Conservation (phyloP, 2,113 vertebrate species). For the Ammospiza nelsoni region DNA sequence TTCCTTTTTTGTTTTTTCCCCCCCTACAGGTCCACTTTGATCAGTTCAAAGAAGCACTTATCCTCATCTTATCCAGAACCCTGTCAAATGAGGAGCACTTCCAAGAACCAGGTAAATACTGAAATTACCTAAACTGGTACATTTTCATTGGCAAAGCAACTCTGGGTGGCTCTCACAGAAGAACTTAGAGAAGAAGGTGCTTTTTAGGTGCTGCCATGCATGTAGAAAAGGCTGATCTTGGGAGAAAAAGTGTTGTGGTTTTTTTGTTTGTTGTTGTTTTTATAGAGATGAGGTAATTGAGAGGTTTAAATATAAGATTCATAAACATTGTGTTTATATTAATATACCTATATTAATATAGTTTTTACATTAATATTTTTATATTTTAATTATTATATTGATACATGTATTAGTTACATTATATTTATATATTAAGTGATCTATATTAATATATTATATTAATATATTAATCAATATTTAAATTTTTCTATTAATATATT, state of each 20-base stretch:
- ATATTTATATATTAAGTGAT: no score
- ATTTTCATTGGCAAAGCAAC: not conserved
- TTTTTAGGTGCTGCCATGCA: not conserved
- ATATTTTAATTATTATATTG: no score
- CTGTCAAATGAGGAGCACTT: slow-evolving; percentile 76
- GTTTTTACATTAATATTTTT: no score
- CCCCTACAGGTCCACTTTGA: slow-evolving; percentile 88
- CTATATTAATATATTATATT: no score
- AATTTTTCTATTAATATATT: no score
- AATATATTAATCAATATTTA: no score
- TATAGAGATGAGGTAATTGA: not conserved
- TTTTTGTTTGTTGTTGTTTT: not conserved
- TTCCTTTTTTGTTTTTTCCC: not conserved
- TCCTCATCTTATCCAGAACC: slow-evolving; percentile 86
- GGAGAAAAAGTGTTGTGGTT: not conserved
- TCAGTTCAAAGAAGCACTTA: slow-evolving; percentile 94
- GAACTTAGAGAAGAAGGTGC: not conserved
- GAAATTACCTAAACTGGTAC: fast-evolving
- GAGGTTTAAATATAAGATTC: not conserved
- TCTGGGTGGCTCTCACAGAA: not conserved
- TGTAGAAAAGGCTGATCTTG: not conserved
- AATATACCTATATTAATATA: no score
- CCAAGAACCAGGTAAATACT: slow-evolving; percentile 82
- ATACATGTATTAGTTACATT: no score
- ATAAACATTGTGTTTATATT: not conserved